Percentiles rank a stretch among this genome's conserved stretches.
Evolutionary conservation across 2,797 vertebrate genomes (phyloP).

Genomic region (Hippoglossus hippoglossus): DNA sequence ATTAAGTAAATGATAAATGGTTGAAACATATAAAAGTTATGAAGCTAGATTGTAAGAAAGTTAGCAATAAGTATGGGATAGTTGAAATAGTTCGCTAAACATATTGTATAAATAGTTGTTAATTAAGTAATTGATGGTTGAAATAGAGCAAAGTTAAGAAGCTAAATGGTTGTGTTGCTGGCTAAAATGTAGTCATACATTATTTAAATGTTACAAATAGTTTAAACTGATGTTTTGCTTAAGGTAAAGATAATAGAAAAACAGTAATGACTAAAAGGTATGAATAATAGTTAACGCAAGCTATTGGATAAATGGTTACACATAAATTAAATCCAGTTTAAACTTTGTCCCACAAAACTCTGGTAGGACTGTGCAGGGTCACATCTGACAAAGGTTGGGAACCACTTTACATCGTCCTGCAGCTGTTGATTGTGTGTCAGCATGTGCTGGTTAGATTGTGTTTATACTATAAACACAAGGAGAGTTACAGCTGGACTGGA

Average conservation of each 20-base stretch:
- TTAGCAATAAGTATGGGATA: too few species aligned
- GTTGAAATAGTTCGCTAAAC: not conserved
- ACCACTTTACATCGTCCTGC: not conserved
- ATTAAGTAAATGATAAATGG: too few species aligned
- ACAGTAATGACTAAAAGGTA: not conserved
- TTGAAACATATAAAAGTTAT: too few species aligned
- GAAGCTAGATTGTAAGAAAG: too few species aligned
- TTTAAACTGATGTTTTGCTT: too few species aligned
- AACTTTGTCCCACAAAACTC: not conserved
- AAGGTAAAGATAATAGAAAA: too few species aligned
- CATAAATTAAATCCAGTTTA: not conserved
- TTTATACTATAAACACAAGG: slow-evolving; percentile 65
- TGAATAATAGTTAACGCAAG: not conserved
- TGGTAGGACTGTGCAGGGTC: not conserved
- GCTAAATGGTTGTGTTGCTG: not conserved
- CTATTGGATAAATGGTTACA: not conserved
- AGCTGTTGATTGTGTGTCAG: slow-evolving; percentile 34
- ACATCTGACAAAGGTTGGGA: not conserved
- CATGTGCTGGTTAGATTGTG: slow-evolving; percentile 33
- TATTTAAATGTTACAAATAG: not conserved
- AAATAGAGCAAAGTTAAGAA: not conserved
- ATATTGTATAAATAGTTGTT: not conserved
- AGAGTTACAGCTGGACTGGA: slow-evolving; percentile 19
- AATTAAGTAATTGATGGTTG: not conserved
- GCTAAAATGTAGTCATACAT: not conserved